Evolutionary conservation across 2,797 vertebrate species (phyloP), one percentile per base, ranked within the genome.

Genomic region (Perodicticus potto): DNA sequence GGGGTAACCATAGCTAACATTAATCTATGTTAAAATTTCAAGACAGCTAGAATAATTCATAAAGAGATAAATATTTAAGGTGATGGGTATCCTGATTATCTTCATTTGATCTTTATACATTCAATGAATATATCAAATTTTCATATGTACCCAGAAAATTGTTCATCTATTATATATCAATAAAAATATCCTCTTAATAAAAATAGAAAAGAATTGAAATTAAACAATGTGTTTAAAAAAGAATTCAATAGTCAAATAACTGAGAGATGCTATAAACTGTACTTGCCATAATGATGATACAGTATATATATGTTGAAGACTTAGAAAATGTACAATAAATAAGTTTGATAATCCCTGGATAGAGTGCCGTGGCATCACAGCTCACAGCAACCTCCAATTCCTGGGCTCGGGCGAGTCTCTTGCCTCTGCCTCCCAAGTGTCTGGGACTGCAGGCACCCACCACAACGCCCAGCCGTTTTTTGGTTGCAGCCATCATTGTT

Each of bases 261-360:
- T 78, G 23, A 83, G 40, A 95, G 86, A 96, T 94, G 59, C 17
- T 45, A 88, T 5, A 74, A 29, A 86, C 43, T 34, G 0, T 78
- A 72, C 76, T 82, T 82, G 53, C 84, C 76, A 87, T n/a, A 1
- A 34, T 83, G 49, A 34, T 72, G 23, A 94, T 49, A 77, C 3
- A 17, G 32, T 86, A n/a, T 59, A 34, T 55, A 63, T 73, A 65
- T 27, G 59, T 20, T 86, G 11, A 90, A 92, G 34, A 93, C 70
- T 45, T 53, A 82, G 32, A 87, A 70, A 22, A 87, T 89, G 70
- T 96, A 86, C 70, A 92, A 81, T 65, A 63, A 86, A 65, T 59
- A 57, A 83, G 20, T 95, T 78, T 25, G 25, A n/a, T 80, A 25
- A 89, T 89, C 90, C n/a, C n/a, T n/a, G n/a, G n/a, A n/a, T n/a